Base-by-base conservation (phyloP, 2,888 invertebrate species). In the Eilema griseolum region DNA sequence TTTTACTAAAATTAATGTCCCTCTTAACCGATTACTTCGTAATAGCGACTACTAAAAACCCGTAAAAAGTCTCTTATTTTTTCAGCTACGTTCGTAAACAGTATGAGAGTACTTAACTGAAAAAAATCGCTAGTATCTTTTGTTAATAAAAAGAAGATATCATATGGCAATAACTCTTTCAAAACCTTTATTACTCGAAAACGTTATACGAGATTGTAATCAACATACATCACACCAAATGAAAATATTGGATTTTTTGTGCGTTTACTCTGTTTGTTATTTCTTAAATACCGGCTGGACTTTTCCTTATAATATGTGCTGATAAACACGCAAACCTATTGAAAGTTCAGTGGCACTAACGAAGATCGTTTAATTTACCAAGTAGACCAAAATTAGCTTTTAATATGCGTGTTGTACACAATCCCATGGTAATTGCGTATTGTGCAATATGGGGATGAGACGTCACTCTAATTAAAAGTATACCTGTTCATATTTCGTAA, bases 1-100 rank as follows among this genome's bases (percentile, higher is more conserved):
- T 76, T 80, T 74, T 74, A 61, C 66, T 70, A 70, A 66, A 71
- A 72, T 66, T 62, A 74, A 74, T 72, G 61, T 63, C 52, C 46
- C n/a, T 62, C 61, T 70, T 52, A 62, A 72, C 33, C 56, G 61
- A 73, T 72, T 72, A 61, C 61, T 70, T 60, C 14, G 61, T 62
- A 66, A 66, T 57, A 59, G 23, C n/a, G 62, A 46, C 70, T 56
- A 14, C 23, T 61, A 33, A 56, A 66, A 61, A 28, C 31, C 61
- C 52, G 61, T 70, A 61, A 69, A 66, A 69, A 56, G 33, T 56
- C 56, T 70, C 37, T 65, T 61, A 65, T 16, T 26, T 28, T 52
- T 70, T 66, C 56, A 61, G 31, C 16, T 24, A 57, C 24, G 41
- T 24, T 61, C 23, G 57, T 66, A 65, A 62, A 64, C 60, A 59